Evolutionary conservation across 2,113 vertebrate species (phyloP), one percentile per base, ranked within the genome.

Genomic region (Onychorhynchus coronatus): DNA sequence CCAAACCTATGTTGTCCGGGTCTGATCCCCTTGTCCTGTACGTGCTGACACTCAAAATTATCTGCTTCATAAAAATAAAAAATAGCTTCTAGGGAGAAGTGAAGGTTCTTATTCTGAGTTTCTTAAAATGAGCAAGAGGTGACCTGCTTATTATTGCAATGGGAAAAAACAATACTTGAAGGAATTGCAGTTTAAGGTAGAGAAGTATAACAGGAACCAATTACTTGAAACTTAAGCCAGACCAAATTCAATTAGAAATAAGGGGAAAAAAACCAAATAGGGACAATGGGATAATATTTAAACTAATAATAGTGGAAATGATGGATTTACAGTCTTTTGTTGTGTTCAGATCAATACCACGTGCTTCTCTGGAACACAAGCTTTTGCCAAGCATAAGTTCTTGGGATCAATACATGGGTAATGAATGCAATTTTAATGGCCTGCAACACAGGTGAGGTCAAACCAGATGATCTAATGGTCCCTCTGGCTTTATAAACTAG

Each of bases 351-450:
- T 96, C 91, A 86, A 96, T 91, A 94, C 23, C 23, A 62, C 14
- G 8, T 25, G 50, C 75, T 88, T 77, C 78, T 59, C 46, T 77
- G 35, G 59, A 85, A 83, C 47, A 71, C 10, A 39, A 39, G 71
- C 75, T 74, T 72, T 66, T 74, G 81, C 46, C 67, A 88, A 70
- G 81, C 49, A 85, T 25, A 79, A 85, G 50, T 59, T 33, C 16
- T 76, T 58, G 79, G 39, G 55, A 93, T 97, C 95, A 88, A 88
- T 94, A 88, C 50, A 41, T 62, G 30, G 42, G 30, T 91, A 91
- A 96, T 89, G 72, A 96, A 94, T 44, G 71, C 76, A 74, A 71
- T 94, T 88, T 90, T 86, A 95, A 94, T 67, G 85, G 66, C 68
- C 85, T 86, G 63, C 50, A 88, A 83, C 44, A 84, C 30, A 70